Evolutionary conservation across 30 jellyfish, hydroid and myxozoan species (phyloP), one percentile per base, ranked within the genome.

Genomic region (Phacellophora camtschatica): DNA sequence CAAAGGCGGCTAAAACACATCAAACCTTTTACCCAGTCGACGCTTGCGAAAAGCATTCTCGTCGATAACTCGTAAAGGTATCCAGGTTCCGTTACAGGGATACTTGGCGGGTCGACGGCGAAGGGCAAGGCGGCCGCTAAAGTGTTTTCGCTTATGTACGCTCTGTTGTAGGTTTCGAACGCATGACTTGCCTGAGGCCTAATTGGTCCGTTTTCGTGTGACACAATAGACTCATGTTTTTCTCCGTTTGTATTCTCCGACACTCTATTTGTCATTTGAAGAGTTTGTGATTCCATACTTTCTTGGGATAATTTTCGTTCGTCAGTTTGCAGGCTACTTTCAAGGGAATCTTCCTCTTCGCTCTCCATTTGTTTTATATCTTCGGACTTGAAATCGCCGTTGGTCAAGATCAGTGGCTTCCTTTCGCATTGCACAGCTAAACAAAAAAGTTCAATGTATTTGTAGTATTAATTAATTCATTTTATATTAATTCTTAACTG

Each of bases 391-490:
- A 11, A 67, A 23, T 81, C 95, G 19, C 80, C 87, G 20, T 72
- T 63, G n/a, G 95, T 51, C 25, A 93, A 50, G 3, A 72, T 95
- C 70, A 87, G 64, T 0, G 99, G 99, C 49, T 93, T 93, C 37
- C 99, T 68, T 70, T 93, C 99, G 64, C 99, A 93, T 43, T 93
- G 99, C 8, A 93, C 99, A 66, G 99, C 99, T 93, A 61, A 4
- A 50, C 36, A 57, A 32, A 27, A 49, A 72, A 22, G 5, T 15
- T 12, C 30, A 29, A 66, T 22, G 20, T 22, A 6, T 18, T 8
- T 12, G 63, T 12, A 62, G 9, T 23, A 62, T 5, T 62, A 7
- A 12, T 23, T 13, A 32, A 24, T n/a, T n/a, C n/a, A n/a, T n/a
- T n/a, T n/a, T n/a, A n/a, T n/a, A n/a, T n/a, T n/a, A n/a, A n/a